Percentiles rank a stretch among this genome's conserved stretches.
Conservation (phyloP, 1,140 invertebrate species). For the Pogonomyrmex californicus region DNA sequence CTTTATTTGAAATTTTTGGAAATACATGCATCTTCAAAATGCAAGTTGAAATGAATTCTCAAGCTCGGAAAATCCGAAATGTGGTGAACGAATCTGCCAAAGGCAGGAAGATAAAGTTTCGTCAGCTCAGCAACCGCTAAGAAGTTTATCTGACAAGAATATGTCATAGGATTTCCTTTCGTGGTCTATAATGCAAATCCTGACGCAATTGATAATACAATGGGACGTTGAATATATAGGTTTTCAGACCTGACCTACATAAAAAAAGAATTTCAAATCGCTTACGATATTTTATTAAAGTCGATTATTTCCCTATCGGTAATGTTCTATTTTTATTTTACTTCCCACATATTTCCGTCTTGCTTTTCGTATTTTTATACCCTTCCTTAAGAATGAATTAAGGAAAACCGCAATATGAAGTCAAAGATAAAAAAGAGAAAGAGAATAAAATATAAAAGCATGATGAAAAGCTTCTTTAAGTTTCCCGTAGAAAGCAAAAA, state of each 20-base stretch:
- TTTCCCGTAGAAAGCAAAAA: not conserved
- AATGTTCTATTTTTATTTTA: not conserved
- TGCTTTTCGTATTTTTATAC: not conserved
- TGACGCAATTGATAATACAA: not conserved
- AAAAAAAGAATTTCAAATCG: not conserved
- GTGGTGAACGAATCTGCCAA: not conserved
- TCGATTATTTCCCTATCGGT: not conserved
- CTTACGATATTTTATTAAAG: not conserved
- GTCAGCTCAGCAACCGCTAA: not conserved
- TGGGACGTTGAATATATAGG: not conserved
- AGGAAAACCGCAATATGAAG: not conserved
- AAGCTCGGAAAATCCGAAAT: not conserved
- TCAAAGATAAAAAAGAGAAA: not conserved
- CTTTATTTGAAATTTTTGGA: not conserved
- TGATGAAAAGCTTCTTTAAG: not conserved
- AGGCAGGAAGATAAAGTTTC: not conserved
- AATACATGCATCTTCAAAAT: not conserved
- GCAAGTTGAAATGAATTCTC: not conserved
- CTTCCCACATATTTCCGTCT: not conserved
- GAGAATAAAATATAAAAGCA: not conserved
- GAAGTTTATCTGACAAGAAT: not conserved
- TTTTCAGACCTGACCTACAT: not conserved
- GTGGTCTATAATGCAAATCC: not conserved
- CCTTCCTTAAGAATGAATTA: not conserved
- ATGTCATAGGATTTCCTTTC: slow-evolving; percentile 7